These are phyloP conservation scores for Nipponacmea schrenckii DNA, from an alignment of 2,888 invertebrate species.

Conservation along the genomic window DNA sequence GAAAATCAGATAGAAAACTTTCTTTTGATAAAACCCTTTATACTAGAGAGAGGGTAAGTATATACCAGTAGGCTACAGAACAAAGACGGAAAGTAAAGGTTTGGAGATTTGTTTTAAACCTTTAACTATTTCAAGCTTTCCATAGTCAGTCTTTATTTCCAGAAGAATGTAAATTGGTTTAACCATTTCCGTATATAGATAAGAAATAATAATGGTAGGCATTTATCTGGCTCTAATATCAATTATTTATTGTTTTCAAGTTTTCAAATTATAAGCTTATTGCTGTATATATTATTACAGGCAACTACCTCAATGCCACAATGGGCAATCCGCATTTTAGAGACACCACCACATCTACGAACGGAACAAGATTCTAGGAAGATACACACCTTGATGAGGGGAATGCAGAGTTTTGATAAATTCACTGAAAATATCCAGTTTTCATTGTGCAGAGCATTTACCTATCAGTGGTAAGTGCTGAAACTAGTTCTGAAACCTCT, in stretches of 20 bases:
- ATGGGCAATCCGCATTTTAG: conserved; percentile 53
- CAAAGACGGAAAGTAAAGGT: no score
- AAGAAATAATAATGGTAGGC: no score
- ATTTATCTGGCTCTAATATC: no score
- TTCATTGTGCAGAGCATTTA: conserved; percentile 55
- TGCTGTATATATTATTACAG: conserved; percentile 23
- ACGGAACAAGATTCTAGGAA: conserved; percentile 46
- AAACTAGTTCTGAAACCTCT: background rate
- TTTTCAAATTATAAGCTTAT: no score
- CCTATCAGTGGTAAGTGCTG: conserved; percentile 43
- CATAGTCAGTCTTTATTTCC: background rate
- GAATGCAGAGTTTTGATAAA: conserved; percentile 55
- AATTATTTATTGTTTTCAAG: no score
- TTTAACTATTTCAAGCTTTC: background rate
- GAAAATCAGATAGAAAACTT: conserved; percentile 43
- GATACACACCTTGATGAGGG: conserved; percentile 58
- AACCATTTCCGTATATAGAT: background rate
- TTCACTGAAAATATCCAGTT: conserved; percentile 61
- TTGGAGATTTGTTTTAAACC: background rate
- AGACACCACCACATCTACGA: conserved; percentile 41
- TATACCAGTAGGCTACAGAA: no score
- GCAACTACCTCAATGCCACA: conserved; percentile 45
- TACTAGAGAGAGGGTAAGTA: conserved; percentile 49
- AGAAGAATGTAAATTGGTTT: conserved; percentile 6
- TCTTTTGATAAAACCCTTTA: conserved; percentile 55